Evolutionary conservation across 2,113 vertebrate species (phyloP).

Genomic region (Callithrix jacchus): DNA sequence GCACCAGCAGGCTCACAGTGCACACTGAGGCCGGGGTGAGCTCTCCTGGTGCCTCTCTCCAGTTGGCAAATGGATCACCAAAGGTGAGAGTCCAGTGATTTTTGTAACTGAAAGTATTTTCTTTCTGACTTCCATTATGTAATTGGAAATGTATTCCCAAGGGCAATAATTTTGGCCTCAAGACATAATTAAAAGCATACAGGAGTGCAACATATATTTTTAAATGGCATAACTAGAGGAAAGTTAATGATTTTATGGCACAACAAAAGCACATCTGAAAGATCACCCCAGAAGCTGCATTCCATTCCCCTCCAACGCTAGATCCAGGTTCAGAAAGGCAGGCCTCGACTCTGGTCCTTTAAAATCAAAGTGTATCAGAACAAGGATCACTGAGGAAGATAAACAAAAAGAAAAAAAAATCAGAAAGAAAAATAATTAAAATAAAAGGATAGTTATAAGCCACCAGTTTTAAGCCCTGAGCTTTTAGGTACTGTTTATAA

Average conservation of each 20-base stretch:
- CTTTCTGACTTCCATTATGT: slow-evolving; percentile 55
- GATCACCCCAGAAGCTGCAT: neutral
- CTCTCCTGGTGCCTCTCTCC: neutral
- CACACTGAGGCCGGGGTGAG: neutral
- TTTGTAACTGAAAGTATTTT: slow-evolving; percentile 56
- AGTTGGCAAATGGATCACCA: neutral
- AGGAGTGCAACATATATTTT: slow-evolving; percentile 39
- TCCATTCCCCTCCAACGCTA: neutral
- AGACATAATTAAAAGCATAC: slow-evolving; percentile 69
- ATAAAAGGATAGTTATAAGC: neutral
- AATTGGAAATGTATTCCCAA: slow-evolving; percentile 54
- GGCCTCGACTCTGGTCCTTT: neutral
- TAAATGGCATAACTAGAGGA: slow-evolving; percentile 32
- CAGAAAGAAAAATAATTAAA: neutral
- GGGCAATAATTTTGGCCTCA: slow-evolving; percentile 55
- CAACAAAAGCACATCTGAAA: neutral
- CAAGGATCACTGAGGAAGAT: too few species aligned
- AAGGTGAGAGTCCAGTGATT: neutral
- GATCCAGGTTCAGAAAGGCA: neutral
- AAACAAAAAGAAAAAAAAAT: too few species aligned
- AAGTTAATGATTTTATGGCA: slow-evolving; percentile 50
- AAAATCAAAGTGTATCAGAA: neutral
- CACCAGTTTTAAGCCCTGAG: neutral
- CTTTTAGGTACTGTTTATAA: neutral
- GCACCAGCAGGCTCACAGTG: neutral